Evolutionary conservation across 2,888 invertebrate species (phyloP).

Genomic region (Chrysolina americana): DNA sequence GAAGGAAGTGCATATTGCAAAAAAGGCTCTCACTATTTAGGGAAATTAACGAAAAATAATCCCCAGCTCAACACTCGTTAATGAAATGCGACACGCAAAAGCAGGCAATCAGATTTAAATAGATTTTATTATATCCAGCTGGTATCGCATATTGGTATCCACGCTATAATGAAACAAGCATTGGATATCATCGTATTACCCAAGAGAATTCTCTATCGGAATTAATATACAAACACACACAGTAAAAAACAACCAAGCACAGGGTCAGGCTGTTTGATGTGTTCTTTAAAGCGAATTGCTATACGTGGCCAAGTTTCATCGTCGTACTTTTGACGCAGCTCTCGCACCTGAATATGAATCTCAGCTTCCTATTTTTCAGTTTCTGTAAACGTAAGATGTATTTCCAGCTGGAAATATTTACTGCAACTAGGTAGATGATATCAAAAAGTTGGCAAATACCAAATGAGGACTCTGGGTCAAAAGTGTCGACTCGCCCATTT

Average conservation of each 20-base stretch:
- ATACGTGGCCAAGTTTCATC: too few relatives aligned
- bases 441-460: too few relatives aligned
- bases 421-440: too few relatives aligned
- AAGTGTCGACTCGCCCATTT: too few relatives aligned
- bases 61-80: neutral
- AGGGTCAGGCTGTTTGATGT: neutral
- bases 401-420: too few relatives aligned
- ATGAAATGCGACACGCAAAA: neutral
- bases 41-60: neutral
- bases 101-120: conserved; percentile 1
- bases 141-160: neutral
- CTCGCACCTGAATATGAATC: too few relatives aligned
- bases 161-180: neutral
- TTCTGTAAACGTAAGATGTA: too few relatives aligned
- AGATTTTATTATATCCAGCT: neutral
- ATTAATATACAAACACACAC: neutral
- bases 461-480: too few relatives aligned
- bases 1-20: neutral
- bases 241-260: neutral
- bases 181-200: neutral
- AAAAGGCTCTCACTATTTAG: neutral
- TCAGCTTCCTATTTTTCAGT: too few relatives aligned
- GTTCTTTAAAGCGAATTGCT: neutral
- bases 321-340: too few relatives aligned
- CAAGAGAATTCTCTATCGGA: neutral